phyloP scores from a whole-genome alignment of 1,140 invertebrate species.

The Brachionus paranguensis region DNA sequence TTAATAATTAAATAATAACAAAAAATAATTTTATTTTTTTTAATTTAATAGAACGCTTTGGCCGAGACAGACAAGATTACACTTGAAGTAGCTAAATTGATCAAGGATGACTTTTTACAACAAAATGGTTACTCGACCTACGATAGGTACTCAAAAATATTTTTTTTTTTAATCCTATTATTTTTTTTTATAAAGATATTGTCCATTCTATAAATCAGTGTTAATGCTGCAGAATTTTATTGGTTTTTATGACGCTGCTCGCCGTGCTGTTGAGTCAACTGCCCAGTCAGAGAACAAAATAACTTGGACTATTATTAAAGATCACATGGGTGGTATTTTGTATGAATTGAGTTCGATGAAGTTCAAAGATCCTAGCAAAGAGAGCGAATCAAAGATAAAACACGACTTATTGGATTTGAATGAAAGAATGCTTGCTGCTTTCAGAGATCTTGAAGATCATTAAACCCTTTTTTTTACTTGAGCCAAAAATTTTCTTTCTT shows the following conservation, averaged over 20 bases:
- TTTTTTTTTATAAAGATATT: constrained; percentile 66
- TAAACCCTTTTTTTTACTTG: neutral
- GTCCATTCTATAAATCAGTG: constrained; percentile 99
- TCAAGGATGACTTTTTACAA: constrained; percentile 99
- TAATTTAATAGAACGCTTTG: constrained; percentile 67
- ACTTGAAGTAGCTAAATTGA: constrained; percentile 90
- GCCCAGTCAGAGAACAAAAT: constrained; percentile 98
- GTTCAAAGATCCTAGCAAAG: constrained; percentile 98
- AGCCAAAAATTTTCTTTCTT: neutral
- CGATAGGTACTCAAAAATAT: constrained; percentile 58
- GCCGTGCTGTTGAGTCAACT: constrained; percentile 92
- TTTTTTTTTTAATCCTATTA: neutral
- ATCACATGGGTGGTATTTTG: constrained; percentile 88
- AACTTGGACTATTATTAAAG: constrained; percentile 93
- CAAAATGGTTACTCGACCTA: constrained; percentile 85
- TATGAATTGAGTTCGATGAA: constrained; percentile 99
- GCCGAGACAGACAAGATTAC: constrained; percentile 99
- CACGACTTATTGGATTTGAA: constrained; percentile 71
- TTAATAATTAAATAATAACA: no score
- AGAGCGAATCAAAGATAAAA: constrained; percentile 93
- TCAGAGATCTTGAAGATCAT: constrained; percentile 90
- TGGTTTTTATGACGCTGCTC: constrained; percentile 92
- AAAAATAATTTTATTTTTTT: neutral
- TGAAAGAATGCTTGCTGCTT: constrained; percentile 61
- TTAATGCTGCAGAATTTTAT: constrained; percentile 99